Evolutionary conservation across 2,113 vertebrate species (phyloP).

Genomic region (Mionectes macconnelli): DNA sequence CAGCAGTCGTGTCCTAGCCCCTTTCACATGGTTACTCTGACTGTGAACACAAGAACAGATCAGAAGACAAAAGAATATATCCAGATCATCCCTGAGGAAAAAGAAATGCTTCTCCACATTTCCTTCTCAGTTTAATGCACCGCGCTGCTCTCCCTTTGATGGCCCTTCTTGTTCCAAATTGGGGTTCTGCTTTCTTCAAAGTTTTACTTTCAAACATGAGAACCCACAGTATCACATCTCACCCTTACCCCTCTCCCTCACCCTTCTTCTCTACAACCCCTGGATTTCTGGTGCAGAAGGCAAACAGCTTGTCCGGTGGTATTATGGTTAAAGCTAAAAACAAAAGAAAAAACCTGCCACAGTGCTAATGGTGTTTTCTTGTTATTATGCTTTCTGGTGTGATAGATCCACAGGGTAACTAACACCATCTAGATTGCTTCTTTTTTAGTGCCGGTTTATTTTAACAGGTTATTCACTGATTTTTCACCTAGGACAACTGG

Average conservation of each 20-base stretch:
- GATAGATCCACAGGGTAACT: conserved; percentile 56
- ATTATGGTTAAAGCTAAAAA: conserved; percentile 21
- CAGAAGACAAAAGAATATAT: conserved; percentile 45
- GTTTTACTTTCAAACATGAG: conserved; percentile 27
- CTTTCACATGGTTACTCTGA: conserved; percentile 5
- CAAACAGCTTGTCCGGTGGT: conserved; percentile 45
- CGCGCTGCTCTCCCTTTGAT: neutral
- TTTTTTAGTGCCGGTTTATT: conserved; percentile 35
- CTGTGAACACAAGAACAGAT: conserved; percentile 44
- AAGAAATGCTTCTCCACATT: neutral
- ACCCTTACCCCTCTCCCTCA: neutral
- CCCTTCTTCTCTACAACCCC: conserved; percentile 12
- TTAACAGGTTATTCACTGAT: conserved; percentile 46
- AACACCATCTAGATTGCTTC: conserved; percentile 21
- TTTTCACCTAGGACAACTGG: conserved; percentile 15
- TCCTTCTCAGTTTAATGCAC: neutral
- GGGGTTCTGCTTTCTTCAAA: conserved; percentile 24
- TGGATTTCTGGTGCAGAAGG: conserved; percentile 8
- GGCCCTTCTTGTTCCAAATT: conserved; percentile 28
- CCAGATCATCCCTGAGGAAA: neutral
- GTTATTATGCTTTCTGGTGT: conserved; percentile 11
- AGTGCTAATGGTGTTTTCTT: conserved; percentile 53
- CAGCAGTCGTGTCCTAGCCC: neutral
- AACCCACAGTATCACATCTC: neutral
- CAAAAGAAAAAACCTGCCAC: conserved; percentile 37